Percentiles rank a stretch among this genome's conserved stretches.
Conservation (phyloP, 2,797 vertebrate genomes). For the Anguilla marmorata region DNA sequence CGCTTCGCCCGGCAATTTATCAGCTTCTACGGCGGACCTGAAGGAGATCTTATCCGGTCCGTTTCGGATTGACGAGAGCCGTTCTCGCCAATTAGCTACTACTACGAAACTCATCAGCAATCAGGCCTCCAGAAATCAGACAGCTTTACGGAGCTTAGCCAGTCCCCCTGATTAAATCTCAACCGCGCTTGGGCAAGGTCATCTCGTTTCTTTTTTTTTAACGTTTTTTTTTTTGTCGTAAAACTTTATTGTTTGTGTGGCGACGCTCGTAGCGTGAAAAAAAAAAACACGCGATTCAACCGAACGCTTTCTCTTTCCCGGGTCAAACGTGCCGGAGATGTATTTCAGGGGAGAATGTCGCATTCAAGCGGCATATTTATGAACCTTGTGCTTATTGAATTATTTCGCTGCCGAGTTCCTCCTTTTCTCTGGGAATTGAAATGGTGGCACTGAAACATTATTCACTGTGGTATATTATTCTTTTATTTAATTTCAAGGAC, state of each 20-base stretch:
- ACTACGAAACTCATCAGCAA: conserved; percentile 47
- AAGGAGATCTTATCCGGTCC: conserved; percentile 34
- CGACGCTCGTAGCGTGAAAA: conserved; percentile 46
- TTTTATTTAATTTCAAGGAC: conserved; percentile 72
- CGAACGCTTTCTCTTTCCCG: conserved; percentile 60
- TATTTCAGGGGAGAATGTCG: conserved; percentile 56
- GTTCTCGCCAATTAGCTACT: conserved; percentile 46
- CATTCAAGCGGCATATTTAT: conserved; percentile 66
- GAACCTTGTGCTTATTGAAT: conserved; percentile 68
- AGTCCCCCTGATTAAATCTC: conserved; percentile 47
- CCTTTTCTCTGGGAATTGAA: conserved; percentile 64
- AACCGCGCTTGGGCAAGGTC: conserved; percentile 49
- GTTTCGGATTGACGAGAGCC: conserved; percentile 35
- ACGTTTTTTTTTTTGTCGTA: conserved; percentile 31
- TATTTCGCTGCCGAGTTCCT: conserved; percentile 68
- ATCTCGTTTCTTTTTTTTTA: conserved; percentile 43
- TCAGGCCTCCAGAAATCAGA: conserved; percentile 35
- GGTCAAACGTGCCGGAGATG: conserved; percentile 60
- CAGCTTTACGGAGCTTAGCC: conserved; percentile 51
- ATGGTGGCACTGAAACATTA: conserved; percentile 68
- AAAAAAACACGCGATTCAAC: conserved; percentile 54
- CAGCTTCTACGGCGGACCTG: conserved; percentile 17
- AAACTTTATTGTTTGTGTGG: conserved; percentile 45
- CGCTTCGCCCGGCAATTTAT: conserved; percentile 47
- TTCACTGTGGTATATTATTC: conserved; percentile 58